Conservation (phyloP, 2,888 invertebrate genomes). For the Phortica okadai region DNA sequence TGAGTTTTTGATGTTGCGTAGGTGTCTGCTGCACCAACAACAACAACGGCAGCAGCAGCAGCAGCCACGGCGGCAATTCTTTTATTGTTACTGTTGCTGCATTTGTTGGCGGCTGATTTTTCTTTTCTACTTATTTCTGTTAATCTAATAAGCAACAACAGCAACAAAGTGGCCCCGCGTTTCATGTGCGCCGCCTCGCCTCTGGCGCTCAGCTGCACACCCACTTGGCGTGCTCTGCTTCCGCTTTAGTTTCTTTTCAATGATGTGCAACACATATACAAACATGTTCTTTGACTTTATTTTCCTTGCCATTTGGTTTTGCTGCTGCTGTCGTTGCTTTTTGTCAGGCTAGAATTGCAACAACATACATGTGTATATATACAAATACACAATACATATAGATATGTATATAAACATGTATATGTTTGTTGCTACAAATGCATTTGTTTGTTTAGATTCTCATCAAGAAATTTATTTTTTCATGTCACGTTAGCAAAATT, state of each 20-base stretch:
- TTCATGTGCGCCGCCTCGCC: background rate
- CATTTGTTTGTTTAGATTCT: constrained; percentile 26
- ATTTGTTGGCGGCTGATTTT: constrained; percentile 28
- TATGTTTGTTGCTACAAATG: constrained; percentile 11
- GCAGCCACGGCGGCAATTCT: constrained; percentile 64
- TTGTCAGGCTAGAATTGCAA: constrained; percentile 7
- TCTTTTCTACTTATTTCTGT: constrained; percentile 13
- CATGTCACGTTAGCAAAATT: background rate
- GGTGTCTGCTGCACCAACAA: constrained; percentile 50
- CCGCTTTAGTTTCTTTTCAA: background rate
- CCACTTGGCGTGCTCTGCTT: background rate
- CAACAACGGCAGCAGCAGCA: constrained; percentile 28
- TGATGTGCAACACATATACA: background rate
- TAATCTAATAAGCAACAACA: constrained; percentile 5
- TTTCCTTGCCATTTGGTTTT: constrained; percentile 1
- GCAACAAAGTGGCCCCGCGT: background rate
- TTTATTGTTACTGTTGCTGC: constrained; percentile 29
- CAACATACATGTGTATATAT: background rate
- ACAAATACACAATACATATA: background rate
- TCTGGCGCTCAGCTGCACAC: background rate
- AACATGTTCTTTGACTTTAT: background rate
- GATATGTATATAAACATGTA: background rate
- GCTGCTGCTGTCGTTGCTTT: background rate
- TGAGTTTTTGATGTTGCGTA: constrained; percentile 45
- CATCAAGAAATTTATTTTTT: constrained; percentile 7